These are phyloP conservation scores for Drosophila differens DNA, from an alignment of 2,888 invertebrate species.

Conservation along the genomic window DNA sequence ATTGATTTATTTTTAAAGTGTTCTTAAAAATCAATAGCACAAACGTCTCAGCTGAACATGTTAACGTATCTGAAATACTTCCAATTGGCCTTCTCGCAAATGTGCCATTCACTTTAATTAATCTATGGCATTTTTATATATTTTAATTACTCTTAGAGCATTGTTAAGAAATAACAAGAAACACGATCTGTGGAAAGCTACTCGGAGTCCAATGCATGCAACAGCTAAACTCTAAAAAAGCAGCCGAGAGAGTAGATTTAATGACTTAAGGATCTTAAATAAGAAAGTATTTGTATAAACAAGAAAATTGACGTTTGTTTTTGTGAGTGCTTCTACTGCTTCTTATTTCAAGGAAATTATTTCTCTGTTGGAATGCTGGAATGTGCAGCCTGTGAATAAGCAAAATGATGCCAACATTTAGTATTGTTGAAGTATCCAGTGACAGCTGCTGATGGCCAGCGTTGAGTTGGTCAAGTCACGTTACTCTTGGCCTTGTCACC, in stretches of 20 bases:
- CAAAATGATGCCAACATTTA: constrained; percentile 10
- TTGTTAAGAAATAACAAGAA: not conserved
- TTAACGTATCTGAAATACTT: not conserved
- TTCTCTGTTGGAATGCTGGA: not conserved
- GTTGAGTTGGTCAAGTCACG: constrained; percentile 43
- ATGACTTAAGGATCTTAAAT: not conserved
- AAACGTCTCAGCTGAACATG: not conserved
- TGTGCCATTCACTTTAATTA: not conserved
- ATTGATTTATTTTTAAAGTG: not conserved
- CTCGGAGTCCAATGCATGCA: not conserved
- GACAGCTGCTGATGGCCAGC: constrained; percentile 18
- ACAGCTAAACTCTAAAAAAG: not conserved
- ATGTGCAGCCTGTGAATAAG: constrained; percentile 11
- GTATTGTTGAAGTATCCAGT: constrained; percentile 2
- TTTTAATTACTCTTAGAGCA: not conserved
- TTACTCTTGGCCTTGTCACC: constrained; percentile 37
- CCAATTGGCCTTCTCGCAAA: not conserved
- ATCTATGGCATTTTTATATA: not conserved
- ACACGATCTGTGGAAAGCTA: not conserved
- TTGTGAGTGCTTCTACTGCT: not conserved
- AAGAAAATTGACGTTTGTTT: not conserved
- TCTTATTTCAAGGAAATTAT: not conserved
- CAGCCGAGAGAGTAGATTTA: not conserved
- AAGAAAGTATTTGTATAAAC: not conserved
- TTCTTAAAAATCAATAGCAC: not conserved